Evolutionary conservation across 2,113 vertebrate species (phyloP).

Genomic region (Irena cyanogastra): DNA sequence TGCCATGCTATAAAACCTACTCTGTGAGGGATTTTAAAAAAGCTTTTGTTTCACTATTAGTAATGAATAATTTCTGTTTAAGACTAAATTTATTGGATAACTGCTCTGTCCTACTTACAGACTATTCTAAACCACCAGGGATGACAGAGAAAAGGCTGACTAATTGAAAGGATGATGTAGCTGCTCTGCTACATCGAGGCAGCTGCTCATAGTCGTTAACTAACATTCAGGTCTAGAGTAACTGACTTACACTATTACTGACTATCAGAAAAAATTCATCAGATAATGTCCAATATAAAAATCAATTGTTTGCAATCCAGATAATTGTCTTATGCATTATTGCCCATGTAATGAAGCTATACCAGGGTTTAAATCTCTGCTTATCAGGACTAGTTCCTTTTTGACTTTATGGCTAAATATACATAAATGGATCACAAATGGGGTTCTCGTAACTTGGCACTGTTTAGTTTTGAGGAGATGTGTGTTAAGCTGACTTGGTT

Average conservation of each 20-base stretch:
- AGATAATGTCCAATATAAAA: neutral
- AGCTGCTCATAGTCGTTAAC: neutral
- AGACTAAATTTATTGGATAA: neutral
- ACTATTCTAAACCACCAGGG: neutral
- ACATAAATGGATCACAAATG: neutral
- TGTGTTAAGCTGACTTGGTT: neutral
- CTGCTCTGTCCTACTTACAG: neutral
- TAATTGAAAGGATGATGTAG: neutral
- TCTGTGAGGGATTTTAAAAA: neutral
- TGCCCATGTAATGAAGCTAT: neutral
- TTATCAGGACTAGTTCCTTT: neutral
- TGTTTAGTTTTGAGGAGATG: neutral
- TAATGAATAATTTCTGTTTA: constrained; percentile 10
- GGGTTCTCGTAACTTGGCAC: neutral
- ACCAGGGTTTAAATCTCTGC: neutral
- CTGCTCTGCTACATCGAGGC: neutral
- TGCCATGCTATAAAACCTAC: neutral
- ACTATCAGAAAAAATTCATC: neutral
- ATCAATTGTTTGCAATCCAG: neutral
- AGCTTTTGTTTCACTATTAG: neutral
- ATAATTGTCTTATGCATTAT: neutral
- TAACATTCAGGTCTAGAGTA: neutral
- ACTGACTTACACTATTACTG: neutral
- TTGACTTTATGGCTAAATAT: neutral
- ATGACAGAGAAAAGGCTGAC: neutral